Evolutionary conservation across 2,888 invertebrate species (phyloP).

Genomic region (Trachelus stipa): DNA sequence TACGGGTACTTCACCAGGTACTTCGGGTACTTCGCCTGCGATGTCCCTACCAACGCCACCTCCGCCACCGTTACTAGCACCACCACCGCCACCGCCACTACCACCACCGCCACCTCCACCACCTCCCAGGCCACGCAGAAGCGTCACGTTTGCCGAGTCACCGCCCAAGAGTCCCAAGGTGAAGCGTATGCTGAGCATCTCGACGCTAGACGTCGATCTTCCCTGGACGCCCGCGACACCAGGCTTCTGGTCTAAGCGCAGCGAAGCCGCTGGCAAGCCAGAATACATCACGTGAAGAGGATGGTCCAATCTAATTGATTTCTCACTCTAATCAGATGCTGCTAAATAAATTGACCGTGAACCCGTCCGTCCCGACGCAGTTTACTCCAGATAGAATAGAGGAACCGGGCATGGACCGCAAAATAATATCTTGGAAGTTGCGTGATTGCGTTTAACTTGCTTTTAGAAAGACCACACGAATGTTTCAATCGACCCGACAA

Average conservation of each 20-base stretch:
- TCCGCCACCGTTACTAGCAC: slow-evolving; percentile 42
- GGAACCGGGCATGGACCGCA: background rate
- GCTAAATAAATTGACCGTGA: background rate
- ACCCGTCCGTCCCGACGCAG: slow-evolving; percentile 1
- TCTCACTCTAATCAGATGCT: background rate
- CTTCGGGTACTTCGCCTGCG: slow-evolving; percentile 25
- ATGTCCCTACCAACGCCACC: slow-evolving; percentile 59
- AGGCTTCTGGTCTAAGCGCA: slow-evolving; percentile 54
- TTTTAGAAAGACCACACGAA: background rate
- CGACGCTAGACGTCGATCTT: slow-evolving; percentile 57
- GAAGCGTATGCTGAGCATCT: slow-evolving; percentile 42
- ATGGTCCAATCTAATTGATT: background rate
- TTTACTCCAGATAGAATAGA: background rate
- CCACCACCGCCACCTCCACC: slow-evolving; percentile 54
- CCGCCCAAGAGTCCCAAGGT: slow-evolving; percentile 53
- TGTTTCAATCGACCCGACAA: background rate
- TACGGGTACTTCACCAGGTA: slow-evolving; percentile 48
- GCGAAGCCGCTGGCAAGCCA: slow-evolving; percentile 45
- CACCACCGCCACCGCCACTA: slow-evolving; percentile 23
- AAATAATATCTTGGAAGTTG: background rate
- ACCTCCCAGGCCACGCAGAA: slow-evolving; percentile 53
- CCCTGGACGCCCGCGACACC: slow-evolving; percentile 63
- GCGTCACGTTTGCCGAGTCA: slow-evolving; percentile 63
- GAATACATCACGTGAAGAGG: slow-evolving; percentile 58
- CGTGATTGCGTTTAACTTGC: background rate